Base-by-base conservation (phyloP, 2,888 invertebrate species). In the Coenonympha glycerion region DNA sequence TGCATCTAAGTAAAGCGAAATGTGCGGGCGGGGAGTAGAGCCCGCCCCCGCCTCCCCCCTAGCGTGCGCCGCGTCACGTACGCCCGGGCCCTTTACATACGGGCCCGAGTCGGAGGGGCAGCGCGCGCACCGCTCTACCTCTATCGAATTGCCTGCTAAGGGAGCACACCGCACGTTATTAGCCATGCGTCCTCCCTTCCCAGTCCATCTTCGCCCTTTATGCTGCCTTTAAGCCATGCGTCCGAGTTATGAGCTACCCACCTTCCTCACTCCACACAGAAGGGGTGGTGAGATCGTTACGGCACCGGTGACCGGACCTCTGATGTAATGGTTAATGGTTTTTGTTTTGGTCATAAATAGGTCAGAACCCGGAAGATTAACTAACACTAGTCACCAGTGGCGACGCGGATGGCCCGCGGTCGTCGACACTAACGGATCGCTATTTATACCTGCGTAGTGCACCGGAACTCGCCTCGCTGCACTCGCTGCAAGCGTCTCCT, bases 341-440 rank as follows among this genome's bases (percentile, higher is more conserved):
- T 18, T 41, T 68, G 68, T 68, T 63, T 13, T 33, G 19, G 34
- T 18, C 47, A 63, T 22, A 79, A 74, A 71, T 81, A 69, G 81
- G 81, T 81, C 79, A 78, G 59, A 73, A 66, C n/a, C n/a, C n/a
- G n/a, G n/a, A n/a, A n/a, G n/a, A n/a, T n/a, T n/a, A 65, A 69
- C 58, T 52, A 52, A 49, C 24, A 41, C 26, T 26, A 33, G 50
- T 31, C 30, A 36, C 36, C 49, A 53, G 62, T 65, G 62, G 24
- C 19, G 46, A 72, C 68, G n/a, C n/a, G n/a, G n/a, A n/a, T n/a
- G 69, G 68, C 64, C 67, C 70, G 74, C 84, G 86, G 86, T 86
- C 86, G 83, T 84, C 85, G 86, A 86, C 86, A 83, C 85, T 86
- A 87, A 86, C 86, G 86, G 86, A 74, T 74, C 77, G 81, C 86